Evolutionary conservation across 2,888 invertebrate genomes (phyloP).

Genomic region (Andricus curvator): DNA sequence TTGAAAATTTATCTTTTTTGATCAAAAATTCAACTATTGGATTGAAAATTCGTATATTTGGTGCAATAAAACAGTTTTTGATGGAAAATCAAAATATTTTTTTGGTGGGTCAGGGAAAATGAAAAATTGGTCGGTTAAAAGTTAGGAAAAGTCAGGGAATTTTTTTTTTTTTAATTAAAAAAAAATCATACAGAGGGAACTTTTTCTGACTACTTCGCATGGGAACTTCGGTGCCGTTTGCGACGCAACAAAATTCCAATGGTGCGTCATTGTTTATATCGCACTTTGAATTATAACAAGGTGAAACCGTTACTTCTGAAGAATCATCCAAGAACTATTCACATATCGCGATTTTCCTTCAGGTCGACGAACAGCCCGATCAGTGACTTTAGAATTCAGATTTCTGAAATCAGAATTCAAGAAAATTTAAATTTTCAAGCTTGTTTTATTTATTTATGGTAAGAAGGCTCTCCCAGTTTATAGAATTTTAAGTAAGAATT

Average conservation of each 20-base stretch:
- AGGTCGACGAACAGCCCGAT: constrained; percentile 22
- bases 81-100: no score
- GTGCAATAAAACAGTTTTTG: no score
- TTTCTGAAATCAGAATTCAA: neutral
- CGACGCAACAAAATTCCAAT: constrained; percentile 33
- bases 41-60: neutral
- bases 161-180: no score
- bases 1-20: neutral
- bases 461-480: neutral
- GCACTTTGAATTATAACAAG: constrained; percentile 37
- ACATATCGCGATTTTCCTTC: constrained; percentile 27
- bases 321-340: constrained; percentile 27
- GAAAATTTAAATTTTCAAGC: neutral
- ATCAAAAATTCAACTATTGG: neutral
- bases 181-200: neutral
- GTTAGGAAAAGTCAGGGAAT: no score
- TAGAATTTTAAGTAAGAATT: neutral
- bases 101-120: no score
- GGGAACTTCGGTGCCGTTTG: constrained; percentile 1
- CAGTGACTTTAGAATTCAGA: neutral
- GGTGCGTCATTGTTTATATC: constrained; percentile 35
- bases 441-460: constrained; percentile 20
- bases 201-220: neutral
- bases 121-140: no score
- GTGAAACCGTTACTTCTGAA: constrained; percentile 31